Evolutionary conservation across 2,113 vertebrate genomes (phyloP), one percentile per base, ranked within the genome.

Genomic region (Greenwoodochromis staneri): DNA sequence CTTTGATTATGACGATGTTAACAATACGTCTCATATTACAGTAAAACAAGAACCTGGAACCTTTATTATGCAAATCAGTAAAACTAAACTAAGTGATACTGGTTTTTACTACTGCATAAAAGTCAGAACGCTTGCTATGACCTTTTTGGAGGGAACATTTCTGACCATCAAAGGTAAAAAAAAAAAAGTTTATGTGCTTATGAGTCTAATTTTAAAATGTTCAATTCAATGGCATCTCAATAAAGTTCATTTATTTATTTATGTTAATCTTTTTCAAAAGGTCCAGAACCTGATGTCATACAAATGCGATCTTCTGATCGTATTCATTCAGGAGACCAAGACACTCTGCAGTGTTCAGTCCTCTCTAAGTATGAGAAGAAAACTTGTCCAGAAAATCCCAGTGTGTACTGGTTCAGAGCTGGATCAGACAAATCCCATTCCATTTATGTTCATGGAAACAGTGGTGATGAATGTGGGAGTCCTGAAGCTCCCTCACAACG

Each of bases 281-380:
- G 24, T 1, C n/a, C 81, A 83, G 69, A 89, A 27, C 66, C 24
- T 9, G 55, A 24, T 1, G 1, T 88, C 27, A 27, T 38, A 11
- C 78, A 90, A 2, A 3, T 17, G 0, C 6, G 5, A 24, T 38
- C 14, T 1, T 86, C 89, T 80, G 80, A 66, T 55, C 29, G 54
- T 6, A 5, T 87, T 29, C 71, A 13, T 49, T 51, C 87, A 61
- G 91, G 0, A 87, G 80, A 4, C 36, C 73, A 85, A 7, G 82
- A 92, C 55, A 81, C 80, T 84, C 86, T 93, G 34, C 86, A 73
- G 81, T 91, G 92, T 80, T 93, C 87, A 7, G 53, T 93, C 69
- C n/a, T 92, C 55, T 76, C 61, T 42, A 71, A 69, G 14, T 17
- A 34, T 47, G 63, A 82, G 8, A 87, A 31, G 1, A 66, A 82